Conservation (phyloP, 2,113 vertebrate species). For the Delphinapterus leucas region DNA sequence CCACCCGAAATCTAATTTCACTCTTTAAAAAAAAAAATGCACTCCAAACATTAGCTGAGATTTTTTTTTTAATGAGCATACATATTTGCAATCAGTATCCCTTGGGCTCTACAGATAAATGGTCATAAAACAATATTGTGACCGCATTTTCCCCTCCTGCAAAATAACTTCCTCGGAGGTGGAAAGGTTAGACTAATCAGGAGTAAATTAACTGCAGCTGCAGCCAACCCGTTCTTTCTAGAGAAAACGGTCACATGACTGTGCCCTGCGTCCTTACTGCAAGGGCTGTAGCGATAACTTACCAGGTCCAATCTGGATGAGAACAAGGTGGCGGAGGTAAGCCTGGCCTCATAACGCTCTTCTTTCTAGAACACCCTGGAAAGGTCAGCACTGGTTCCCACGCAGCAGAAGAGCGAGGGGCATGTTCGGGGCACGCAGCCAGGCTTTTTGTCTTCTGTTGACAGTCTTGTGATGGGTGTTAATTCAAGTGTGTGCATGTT, state of each 20-base stretch:
- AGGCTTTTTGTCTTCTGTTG: not conserved
- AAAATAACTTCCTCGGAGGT: slow-evolving; percentile 82
- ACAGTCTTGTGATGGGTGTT: slow-evolving; percentile 60
- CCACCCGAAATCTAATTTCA: not conserved
- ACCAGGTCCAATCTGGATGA: not conserved
- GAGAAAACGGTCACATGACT: slow-evolving; percentile 72
- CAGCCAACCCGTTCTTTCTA: not conserved
- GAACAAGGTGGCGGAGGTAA: not conserved
- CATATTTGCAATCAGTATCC: slow-evolving; percentile 72
- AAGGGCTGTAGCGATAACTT: accelerated
- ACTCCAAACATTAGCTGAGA: slow-evolving; percentile 47
- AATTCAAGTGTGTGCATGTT: slow-evolving; percentile 70
- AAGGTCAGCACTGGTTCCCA: accelerated
- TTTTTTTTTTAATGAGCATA: not conserved
- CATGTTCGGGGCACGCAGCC: accelerated
- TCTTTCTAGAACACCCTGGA: not conserved
- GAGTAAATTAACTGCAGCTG: slow-evolving; percentile 84
- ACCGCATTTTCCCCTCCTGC: slow-evolving; percentile 72
- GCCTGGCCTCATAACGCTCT: accelerated
- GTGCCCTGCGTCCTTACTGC: not conserved
- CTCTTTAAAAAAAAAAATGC: slow-evolving; percentile 27
- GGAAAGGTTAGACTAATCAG: slow-evolving; percentile 84
- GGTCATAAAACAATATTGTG: slow-evolving; percentile 63
- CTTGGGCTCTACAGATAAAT: slow-evolving; percentile 57
- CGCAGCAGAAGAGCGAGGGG: not conserved